These are phyloP conservation scores for Prosopocoilus inquinatus DNA, from an alignment of 2,888 invertebrate genomes.

Conservation along the genomic window DNA sequence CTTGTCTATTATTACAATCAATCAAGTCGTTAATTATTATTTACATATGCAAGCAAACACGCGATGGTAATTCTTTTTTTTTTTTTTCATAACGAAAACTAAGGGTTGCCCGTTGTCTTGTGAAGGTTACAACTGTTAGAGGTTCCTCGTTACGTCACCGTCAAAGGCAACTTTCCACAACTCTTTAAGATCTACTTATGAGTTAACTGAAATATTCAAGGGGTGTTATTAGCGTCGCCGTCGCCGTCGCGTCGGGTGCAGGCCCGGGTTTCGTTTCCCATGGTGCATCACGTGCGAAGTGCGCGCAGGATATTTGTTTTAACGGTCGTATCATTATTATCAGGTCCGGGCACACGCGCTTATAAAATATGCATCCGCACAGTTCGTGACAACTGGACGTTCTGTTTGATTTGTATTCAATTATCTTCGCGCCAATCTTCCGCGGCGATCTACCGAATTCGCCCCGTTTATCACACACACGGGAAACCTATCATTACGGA, in stretches of 20 bases:
- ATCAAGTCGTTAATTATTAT: no score
- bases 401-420: slow-evolving; percentile 30
- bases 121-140: no score
- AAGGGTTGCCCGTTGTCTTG: no score
- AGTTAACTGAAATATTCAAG: slow-evolving; percentile 36
- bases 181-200: no score
- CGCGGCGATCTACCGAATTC: slow-evolving; percentile 17
- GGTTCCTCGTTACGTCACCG: no score
- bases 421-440: slow-evolving; percentile 30
- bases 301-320: slow-evolving; percentile 42
- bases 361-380: slow-evolving; percentile 38
- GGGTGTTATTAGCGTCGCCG: slow-evolving; percentile 33
- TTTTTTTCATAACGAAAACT: no score
- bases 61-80: no score
- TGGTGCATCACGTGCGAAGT: slow-evolving; percentile 43
- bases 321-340: slow-evolving; percentile 39
- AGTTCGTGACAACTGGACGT: slow-evolving; percentile 31
- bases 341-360: slow-evolving; percentile 35
- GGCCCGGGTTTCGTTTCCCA: slow-evolving; percentile 34
- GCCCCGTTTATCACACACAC: slow-evolving; percentile 9
- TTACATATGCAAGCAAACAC: no score
- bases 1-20: no score
- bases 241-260: no score
- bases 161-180: no score
- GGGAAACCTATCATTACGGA: slow-evolving; percentile 11